phyloP scores from a whole-genome alignment of 1,140 invertebrate genomes.

The Eciton burchellii region DNA sequence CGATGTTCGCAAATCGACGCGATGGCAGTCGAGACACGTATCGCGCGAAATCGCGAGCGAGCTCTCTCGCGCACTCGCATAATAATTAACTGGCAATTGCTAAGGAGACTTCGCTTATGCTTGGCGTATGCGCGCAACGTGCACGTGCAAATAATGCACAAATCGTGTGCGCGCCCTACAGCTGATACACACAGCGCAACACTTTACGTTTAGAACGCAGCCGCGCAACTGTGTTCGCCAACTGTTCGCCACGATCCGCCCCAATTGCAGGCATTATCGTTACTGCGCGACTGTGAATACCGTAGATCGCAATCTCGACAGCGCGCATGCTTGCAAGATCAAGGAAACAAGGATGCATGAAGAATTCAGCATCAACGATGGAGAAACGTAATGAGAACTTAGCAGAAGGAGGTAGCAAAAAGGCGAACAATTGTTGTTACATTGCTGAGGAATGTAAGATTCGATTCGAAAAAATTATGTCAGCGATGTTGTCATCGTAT shows the following conservation, averaged over 20 bases:
- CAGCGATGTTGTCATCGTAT: too few relatives aligned
- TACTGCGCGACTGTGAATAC: constrained; percentile 11
- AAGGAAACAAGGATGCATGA: background rate
- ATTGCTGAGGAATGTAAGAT: too few relatives aligned
- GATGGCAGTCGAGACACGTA: background rate
- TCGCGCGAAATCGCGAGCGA: background rate
- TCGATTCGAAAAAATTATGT: too few relatives aligned
- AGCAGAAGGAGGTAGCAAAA: too few relatives aligned
- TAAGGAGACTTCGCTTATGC: constrained; percentile 19
- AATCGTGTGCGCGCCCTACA: constrained; percentile 19
- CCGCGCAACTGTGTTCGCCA: constrained; percentile 26
- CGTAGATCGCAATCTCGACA: constrained; percentile 46
- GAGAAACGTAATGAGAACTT: background rate
- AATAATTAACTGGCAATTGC: constrained; percentile 8
- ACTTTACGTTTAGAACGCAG: constrained; percentile 43
- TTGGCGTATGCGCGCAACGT: constrained; percentile 1
- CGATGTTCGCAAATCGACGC: background rate
- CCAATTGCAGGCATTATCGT: constrained; percentile 43
- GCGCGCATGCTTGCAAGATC: background rate
- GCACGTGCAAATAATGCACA: constrained; percentile 37
- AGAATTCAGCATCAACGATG: background rate
- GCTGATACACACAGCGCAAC: background rate
- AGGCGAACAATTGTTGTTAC: too few relatives aligned
- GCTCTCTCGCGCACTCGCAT: background rate
- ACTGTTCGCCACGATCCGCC: constrained; percentile 34